Conservation (phyloP, 1,140 invertebrate species). For the Fopius arisanus region DNA sequence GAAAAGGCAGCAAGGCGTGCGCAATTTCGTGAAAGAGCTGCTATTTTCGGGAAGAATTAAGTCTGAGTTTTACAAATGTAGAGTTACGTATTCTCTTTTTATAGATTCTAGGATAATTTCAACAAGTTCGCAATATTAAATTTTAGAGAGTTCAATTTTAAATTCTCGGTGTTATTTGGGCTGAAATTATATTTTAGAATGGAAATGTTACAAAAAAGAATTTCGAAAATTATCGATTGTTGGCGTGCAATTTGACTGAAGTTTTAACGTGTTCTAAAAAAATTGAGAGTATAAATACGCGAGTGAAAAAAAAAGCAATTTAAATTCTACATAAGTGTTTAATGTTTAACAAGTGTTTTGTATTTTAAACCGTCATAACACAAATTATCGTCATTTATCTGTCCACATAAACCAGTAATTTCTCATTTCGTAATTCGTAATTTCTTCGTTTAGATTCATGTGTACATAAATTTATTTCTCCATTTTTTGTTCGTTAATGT, state of each 20-base stretch:
- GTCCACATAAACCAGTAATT: background rate
- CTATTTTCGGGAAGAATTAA: constrained; percentile 71
- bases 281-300: background rate
- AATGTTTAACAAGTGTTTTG: background rate
- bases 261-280: too few species aligned
- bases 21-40: constrained; percentile 84
- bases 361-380: background rate
- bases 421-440: background rate
- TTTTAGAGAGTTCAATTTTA: too few species aligned
- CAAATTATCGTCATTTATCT: background rate
- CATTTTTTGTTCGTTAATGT: background rate
- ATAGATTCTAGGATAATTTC: background rate
- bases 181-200: background rate
- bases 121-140: background rate
- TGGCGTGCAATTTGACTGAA: background rate
- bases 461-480: background rate
- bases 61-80: background rate
- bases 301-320: background rate
- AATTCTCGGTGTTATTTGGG: too few species aligned
- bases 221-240: background rate
- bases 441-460: background rate
- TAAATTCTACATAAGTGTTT: background rate
- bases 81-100: background rate
- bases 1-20: constrained; percentile 77
- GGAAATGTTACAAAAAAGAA: background rate